phyloP scores from a whole-genome alignment of 2,888 invertebrate species.

The Cheilosia urbana region DNA sequence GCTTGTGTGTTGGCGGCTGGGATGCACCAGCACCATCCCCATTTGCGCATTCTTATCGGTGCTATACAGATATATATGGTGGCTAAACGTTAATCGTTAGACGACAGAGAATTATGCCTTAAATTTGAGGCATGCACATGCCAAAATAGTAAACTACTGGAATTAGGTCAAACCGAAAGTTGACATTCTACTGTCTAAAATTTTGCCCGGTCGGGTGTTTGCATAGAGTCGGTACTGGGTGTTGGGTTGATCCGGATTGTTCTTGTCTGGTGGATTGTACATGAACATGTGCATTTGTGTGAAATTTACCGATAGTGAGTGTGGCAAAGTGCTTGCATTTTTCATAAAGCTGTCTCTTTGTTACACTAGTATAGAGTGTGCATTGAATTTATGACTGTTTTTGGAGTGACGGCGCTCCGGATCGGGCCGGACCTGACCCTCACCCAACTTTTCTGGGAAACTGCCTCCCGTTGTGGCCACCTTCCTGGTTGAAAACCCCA shows the following conservation, averaged over 20 bases:
- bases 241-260: background rate
- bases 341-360: too few species aligned
- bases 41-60: conserved; percentile 42
- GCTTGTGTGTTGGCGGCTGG: background rate
- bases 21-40: conserved; percentile 21
- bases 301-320: too few species aligned
- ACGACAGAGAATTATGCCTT: conserved; percentile 18
- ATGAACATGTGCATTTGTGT: too few species aligned
- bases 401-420: too few species aligned
- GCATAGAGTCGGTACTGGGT: conserved; percentile 20
- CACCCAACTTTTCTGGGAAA: too few species aligned
- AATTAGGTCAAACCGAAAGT: conserved; percentile 43
- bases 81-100: background rate
- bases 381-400: too few species aligned
- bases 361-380: too few species aligned
- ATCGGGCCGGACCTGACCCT: too few species aligned
- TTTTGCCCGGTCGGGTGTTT: conserved; percentile 8
- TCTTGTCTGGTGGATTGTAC: too few species aligned
- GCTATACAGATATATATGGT: background rate
- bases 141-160: conserved; percentile 53
- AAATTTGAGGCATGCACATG: conserved; percentile 49
- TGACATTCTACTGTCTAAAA: conserved; percentile 18
- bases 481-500: too few species aligned
- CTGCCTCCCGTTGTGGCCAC: too few species aligned
- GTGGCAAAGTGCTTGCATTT: too few species aligned